A percentile compares a stretch with the other conserved stretches of the same genome.
phyloP scores from a whole-genome alignment of 2,888 invertebrate genomes.

The Meteorus colon region DNA sequence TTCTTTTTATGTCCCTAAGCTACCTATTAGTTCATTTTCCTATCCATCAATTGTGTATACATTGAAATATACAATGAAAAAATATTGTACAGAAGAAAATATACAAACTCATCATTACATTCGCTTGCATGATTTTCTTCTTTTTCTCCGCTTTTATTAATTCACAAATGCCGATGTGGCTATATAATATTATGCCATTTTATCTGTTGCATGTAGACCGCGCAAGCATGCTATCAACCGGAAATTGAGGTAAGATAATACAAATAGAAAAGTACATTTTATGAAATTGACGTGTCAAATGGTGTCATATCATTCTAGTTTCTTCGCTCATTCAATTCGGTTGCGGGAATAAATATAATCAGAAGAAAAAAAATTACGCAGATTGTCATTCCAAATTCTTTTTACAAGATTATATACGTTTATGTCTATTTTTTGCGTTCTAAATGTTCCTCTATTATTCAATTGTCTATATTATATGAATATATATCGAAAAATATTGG shows the following conservation, averaged over 20 bases:
- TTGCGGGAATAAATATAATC: not conserved
- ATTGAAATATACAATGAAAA: no score
- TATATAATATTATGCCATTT: slow-evolving; percentile 52
- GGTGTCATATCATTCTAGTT: slow-evolving; percentile 37
- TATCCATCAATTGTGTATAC: no score
- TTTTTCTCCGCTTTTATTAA: no score
- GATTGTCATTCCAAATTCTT: no score
- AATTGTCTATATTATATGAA: not conserved
- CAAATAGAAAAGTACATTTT: slow-evolving; percentile 46
- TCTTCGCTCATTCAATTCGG: slow-evolving; percentile 48
- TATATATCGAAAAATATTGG: not conserved
- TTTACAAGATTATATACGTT: no score
- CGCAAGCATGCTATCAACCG: slow-evolving; percentile 64
- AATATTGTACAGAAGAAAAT: no score
- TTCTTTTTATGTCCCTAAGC: no score
- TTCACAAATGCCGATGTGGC: slow-evolving; percentile 51
- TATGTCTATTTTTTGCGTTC: not conserved
- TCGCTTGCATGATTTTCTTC: no score
- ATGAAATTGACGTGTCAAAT: slow-evolving; percentile 19
- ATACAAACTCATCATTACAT: no score
- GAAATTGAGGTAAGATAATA: slow-evolving; percentile 67
- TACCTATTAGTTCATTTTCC: no score
- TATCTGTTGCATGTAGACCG: slow-evolving; percentile 49
- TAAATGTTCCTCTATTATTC: not conserved
- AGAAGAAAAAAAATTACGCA: no score